Evolutionary conservation across 2,888 invertebrate genomes (phyloP).

Genomic region (Cartodere bifasciata): DNA sequence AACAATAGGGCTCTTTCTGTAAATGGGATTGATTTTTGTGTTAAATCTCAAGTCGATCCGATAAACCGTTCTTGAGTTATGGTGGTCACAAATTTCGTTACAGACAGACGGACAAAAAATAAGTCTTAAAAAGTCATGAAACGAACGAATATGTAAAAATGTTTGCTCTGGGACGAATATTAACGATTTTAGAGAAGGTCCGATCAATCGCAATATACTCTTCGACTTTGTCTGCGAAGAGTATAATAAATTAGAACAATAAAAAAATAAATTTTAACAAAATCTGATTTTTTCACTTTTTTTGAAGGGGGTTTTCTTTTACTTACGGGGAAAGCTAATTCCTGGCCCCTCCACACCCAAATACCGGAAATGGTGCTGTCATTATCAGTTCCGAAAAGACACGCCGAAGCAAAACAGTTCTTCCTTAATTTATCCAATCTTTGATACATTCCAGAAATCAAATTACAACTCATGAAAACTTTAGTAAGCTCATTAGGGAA

Average conservation of each 20-base stretch:
- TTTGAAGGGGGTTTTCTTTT: too few relatives aligned
- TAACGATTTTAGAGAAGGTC: too few relatives aligned
- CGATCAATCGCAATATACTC: too few relatives aligned
- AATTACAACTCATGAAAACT: slow-evolving; percentile 97
- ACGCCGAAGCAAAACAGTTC: slow-evolving; percentile 86
- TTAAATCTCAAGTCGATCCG: too few relatives aligned
- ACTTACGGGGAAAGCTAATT: slow-evolving; percentile 71
- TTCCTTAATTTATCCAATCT: slow-evolving; percentile 97
- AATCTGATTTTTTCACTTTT: slow-evolving; percentile 4
- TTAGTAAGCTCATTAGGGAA: slow-evolving; percentile 84
- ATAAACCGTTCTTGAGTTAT: too few relatives aligned
- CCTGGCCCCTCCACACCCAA: slow-evolving; percentile 97
- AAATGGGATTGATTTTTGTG: too few relatives aligned
- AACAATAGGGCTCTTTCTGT: too few relatives aligned
- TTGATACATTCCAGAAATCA: slow-evolving; percentile 96
- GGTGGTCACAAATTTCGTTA: too few relatives aligned
- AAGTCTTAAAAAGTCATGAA: too few relatives aligned
- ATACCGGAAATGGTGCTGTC: slow-evolving; percentile 89
- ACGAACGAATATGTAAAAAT: too few relatives aligned
- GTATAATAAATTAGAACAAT: slow-evolving; percentile 3
- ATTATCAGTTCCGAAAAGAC: slow-evolving; percentile 86
- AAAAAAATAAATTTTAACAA: slow-evolving; percentile 5
- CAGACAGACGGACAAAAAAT: too few relatives aligned
- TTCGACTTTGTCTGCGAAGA: not conserved
- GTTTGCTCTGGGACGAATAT: not conserved